phyloP scores from a whole-genome alignment of 2,797 vertebrate species.

The Platyrinchus mystaceus region DNA sequence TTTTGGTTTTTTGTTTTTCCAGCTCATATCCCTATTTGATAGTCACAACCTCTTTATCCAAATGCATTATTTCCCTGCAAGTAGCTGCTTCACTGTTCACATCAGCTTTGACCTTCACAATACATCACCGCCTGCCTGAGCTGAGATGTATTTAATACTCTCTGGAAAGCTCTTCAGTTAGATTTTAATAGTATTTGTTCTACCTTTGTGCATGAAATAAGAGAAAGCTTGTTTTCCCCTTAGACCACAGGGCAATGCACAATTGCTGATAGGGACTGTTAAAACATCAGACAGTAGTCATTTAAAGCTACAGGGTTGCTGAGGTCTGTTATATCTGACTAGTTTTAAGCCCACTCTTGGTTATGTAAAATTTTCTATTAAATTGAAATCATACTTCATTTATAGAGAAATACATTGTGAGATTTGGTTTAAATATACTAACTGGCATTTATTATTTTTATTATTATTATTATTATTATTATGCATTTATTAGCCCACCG shows the following conservation, averaged over 20 bases:
- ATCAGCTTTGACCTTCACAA: slow-evolving; percentile 52
- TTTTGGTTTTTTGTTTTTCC: neutral
- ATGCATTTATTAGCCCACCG: neutral
- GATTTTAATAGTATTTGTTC: slow-evolving; percentile 21
- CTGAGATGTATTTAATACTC: slow-evolving; percentile 31
- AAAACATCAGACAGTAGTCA: neutral
- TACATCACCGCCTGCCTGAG: neutral
- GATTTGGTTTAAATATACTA: neutral
- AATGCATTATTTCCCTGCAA: slow-evolving; percentile 8
- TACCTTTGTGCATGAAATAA: neutral
- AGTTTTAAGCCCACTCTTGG: neutral
- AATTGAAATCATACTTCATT: neutral
- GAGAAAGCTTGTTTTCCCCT: slow-evolving; percentile 9
- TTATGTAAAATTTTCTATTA: neutral
- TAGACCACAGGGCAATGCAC: neutral
- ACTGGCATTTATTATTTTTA: neutral
- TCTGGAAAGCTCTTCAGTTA: slow-evolving; percentile 25
- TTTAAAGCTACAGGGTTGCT: neutral
- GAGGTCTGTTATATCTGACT: neutral
- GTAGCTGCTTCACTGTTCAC: neutral
- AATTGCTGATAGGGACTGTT: neutral
- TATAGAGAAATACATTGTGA: neutral
- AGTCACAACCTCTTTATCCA: slow-evolving; percentile 15
- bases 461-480: no score
- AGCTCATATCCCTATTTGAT: neutral